These are phyloP conservation scores for Tauraco hartlaubi DNA, from an alignment of 2,797 vertebrate species.

Conservation along the genomic window DNA sequence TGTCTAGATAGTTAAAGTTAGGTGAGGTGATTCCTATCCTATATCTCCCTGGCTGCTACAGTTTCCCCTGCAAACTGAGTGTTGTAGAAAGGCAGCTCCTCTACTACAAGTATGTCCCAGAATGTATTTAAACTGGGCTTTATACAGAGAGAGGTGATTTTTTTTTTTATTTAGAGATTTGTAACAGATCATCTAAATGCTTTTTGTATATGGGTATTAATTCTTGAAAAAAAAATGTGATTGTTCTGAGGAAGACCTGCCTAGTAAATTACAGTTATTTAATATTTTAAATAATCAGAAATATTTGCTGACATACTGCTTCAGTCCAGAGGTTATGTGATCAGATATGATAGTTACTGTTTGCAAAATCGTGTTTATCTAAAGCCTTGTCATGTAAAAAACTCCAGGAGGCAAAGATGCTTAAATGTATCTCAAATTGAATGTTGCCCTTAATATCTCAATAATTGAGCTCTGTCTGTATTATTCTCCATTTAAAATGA, in stretches of 20 bases:
- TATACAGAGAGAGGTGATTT: conserved; percentile 2
- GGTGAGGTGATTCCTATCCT: neutral
- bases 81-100: neutral
- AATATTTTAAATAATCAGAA: conserved; percentile 54
- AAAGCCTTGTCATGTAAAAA: conserved; percentile 60
- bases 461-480: conserved; percentile 51
- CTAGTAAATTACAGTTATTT: conserved; percentile 51
- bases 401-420: conserved; percentile 67
- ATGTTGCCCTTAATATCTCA: conserved; percentile 67
- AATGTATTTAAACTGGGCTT: conserved; percentile 22
- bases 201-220: conserved; percentile 43
- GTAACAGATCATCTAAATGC: conserved; percentile 26
- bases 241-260: conserved; percentile 49
- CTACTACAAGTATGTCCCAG: neutral
- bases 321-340: conserved; percentile 63
- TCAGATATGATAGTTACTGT: conserved; percentile 59
- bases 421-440: conserved; percentile 63
- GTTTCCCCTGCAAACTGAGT: neutral
- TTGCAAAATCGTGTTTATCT: conserved; percentile 65
- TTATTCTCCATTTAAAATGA: conserved; percentile 56
- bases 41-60: neutral
- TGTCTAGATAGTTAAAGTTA: neutral
- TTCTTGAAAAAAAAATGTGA: conserved; percentile 15
- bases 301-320: conserved; percentile 52
- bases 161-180: neutral